Base-by-base conservation (phyloP, 1,140 invertebrate species). In the Platorchestia sp. region DNA sequence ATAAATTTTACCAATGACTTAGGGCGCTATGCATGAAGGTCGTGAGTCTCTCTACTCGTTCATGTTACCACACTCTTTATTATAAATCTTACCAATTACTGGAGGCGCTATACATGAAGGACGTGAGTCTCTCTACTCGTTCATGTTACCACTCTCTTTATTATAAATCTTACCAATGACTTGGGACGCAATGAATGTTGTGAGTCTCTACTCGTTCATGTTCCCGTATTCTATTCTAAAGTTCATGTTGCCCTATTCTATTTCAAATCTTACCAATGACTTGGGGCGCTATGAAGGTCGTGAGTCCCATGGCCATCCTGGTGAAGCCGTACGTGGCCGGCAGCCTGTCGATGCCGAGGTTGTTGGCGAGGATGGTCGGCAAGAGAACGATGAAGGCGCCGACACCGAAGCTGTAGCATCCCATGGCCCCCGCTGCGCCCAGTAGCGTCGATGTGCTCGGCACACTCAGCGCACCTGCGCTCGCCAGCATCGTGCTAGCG, bases 331-430 rank as follows among this genome's bases (percentile, higher is more conserved):
- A 98, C 41, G 98, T 98, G 36, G 98, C 98, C 86, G 98, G 98
- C 96, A 98, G 98, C 95, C 98, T 97, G 75, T 98, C 98, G 0
- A 97, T 98, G 7, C 98, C 98, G 96, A 98, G 98, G 42, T 98
- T 97, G 97, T 98, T 98, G 0, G 98, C 98, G 42, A 98, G 97
- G 43, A 98, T 97, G n/a, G 98, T 98, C 0, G 98, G 98, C 96
- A 98, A 98, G 53, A 98, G 97, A 5, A 98, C 97, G 96, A 98
- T 98, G 98, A 98, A 98, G 96, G 98, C 98, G 14, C 98, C 98
- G 53, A 98, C 97, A 96, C 98, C 98, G 0, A 98, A 96, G 0
- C 98, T 98, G 96, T 98, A 98, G 91, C 98, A 97, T 41, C 98
- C 98, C 96, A 98, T 97, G 14, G 97, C 97, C 95, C 97, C 97